phyloP scores from a whole-genome alignment of 2,113 vertebrate genomes.

The Phodopus roborovskii region DNA sequence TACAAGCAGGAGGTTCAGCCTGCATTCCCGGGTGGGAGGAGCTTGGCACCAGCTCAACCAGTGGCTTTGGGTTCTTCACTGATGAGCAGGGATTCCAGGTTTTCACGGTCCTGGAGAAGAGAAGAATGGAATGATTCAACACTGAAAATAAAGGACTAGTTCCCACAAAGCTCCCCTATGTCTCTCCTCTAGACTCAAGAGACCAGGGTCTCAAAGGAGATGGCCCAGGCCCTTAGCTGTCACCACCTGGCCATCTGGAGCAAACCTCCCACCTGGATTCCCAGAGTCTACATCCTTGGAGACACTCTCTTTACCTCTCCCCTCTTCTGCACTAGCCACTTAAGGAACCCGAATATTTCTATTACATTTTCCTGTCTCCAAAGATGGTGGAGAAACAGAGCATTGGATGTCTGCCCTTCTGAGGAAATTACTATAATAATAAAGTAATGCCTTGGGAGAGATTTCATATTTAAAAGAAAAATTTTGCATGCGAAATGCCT shows the following conservation, averaged over 20 bases:
- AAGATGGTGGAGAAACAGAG: slow-evolving; percentile 74
- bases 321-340: slow-evolving; percentile 54
- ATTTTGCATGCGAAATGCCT: slow-evolving; percentile 70
- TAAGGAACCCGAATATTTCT: slow-evolving; percentile 73
- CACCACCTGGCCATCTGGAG: neutral
- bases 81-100: neutral
- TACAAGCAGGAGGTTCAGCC: neutral
- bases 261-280: neutral
- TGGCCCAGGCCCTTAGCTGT: neutral
- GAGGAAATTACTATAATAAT: slow-evolving; percentile 78
- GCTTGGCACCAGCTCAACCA: neutral
- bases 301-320: slow-evolving; percentile 61
- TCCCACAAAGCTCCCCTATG: neutral
- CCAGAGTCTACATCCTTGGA: slow-evolving; percentile 42
- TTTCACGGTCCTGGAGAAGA: neutral
- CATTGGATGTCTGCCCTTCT: slow-evolving; percentile 56
- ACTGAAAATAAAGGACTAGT: neutral
- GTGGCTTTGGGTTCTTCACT: neutral
- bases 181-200: neutral
- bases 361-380: neutral
- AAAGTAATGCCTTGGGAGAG: slow-evolving; percentile 76
- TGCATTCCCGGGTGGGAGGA: neutral
- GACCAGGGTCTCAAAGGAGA: neutral
- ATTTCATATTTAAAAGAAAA: slow-evolving; percentile 72
- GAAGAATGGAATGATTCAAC: neutral